These are phyloP conservation scores for Hymenochirus boettgeri DNA, from an alignment of 2,113 vertebrate species.

Conservation along the genomic window DNA sequence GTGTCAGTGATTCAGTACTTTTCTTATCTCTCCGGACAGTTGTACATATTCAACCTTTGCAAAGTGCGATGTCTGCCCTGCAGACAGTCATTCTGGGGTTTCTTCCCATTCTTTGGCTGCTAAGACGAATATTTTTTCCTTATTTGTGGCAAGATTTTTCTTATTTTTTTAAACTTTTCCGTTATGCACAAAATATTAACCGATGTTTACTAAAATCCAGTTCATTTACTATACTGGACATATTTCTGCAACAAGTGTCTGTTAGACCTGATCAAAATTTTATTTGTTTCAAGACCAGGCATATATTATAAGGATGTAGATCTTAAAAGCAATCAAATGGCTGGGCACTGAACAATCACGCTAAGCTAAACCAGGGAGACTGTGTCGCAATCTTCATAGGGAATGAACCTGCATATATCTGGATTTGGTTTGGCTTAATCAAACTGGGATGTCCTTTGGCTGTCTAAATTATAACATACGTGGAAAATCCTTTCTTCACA, in stretches of 20 bases:
- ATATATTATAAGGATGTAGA: constrained; percentile 65
- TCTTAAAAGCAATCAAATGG: constrained; percentile 57
- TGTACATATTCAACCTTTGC: background rate
- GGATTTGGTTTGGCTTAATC: constrained; percentile 61
- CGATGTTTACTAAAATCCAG: constrained; percentile 37
- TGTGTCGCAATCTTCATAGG: constrained; percentile 60
- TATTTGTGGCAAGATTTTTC: constrained; percentile 55
- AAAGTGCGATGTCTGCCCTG: constrained; percentile 40
- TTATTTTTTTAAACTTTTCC: background rate
- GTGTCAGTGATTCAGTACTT: background rate
- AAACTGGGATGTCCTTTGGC: constrained; percentile 65
- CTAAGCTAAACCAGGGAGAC: constrained; percentile 52
- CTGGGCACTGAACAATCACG: constrained; percentile 48
- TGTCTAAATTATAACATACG: constrained; percentile 69
- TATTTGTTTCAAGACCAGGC: constrained; percentile 58
- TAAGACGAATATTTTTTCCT: constrained; percentile 52
- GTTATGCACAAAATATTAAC: rapidly evolving
- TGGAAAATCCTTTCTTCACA: constrained; percentile 64
- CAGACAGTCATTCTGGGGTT: constrained; percentile 42
- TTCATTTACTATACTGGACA: constrained; percentile 59
- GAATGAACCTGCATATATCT: constrained; percentile 65
- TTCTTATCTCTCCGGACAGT: no score
- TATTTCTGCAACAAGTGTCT: constrained; percentile 55
- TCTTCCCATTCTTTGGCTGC: constrained; percentile 43
- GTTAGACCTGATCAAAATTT: constrained; percentile 61